A percentile compares a stretch with the other conserved stretches of the same genome.
phyloP scores from a whole-genome alignment of 1,140 invertebrate genomes.

The Rhopalosiphum maidis region DNA sequence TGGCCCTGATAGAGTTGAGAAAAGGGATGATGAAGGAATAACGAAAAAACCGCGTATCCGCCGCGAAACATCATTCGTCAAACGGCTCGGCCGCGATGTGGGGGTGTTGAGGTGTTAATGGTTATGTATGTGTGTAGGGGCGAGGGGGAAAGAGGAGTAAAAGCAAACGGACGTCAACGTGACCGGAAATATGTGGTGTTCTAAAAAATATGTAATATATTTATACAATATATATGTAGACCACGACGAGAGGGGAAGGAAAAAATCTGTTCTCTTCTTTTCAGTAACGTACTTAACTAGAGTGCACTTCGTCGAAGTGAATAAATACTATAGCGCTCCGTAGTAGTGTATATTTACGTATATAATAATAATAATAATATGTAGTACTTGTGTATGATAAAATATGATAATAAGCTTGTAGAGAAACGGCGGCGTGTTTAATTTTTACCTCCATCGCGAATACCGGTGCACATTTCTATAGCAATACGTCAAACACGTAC shows the following conservation, averaged over 20 bases:
- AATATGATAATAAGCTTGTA: conserved; percentile 42
- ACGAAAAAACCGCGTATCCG: neutral
- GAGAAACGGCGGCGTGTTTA: neutral
- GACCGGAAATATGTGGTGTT: conserved; percentile 45
- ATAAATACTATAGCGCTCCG: neutral
- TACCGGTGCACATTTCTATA: neutral
- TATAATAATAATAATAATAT: neutral
- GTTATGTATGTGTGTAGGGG: neutral
- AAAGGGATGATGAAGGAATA: neutral
- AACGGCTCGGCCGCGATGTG: neutral
- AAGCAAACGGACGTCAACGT: conserved; percentile 47
- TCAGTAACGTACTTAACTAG: conserved; percentile 32
- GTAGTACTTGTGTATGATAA: neutral
- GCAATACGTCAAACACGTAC: neutral
- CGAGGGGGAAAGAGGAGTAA: neutral
- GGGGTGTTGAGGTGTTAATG: neutral
- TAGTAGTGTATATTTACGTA: neutral
- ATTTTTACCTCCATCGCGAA: conserved; percentile 6
- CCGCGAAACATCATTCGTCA: conserved; percentile 53
- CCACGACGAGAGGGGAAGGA: neutral
- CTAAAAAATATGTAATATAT: neutral
- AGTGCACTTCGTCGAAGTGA: conserved; percentile 53
- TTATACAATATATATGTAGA: neutral
- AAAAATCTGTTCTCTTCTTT: conserved; percentile 44
- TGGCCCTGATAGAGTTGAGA: neutral